Base-by-base conservation (phyloP, 1,140 invertebrate genomes). In the Scaptodrosophila lebanonensis region DNA sequence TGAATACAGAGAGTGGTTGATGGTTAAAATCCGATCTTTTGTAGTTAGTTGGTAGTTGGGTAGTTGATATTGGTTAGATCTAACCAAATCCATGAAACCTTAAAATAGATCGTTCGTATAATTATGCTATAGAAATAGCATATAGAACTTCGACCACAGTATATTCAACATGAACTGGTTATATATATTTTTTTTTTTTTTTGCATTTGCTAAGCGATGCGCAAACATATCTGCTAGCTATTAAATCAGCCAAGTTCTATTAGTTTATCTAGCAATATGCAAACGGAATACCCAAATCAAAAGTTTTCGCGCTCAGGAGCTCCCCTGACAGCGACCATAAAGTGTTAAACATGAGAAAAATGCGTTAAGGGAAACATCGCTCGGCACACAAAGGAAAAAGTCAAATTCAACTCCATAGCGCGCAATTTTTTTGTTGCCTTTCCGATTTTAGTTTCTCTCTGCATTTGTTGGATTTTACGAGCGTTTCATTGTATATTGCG, bases 261-360 rank as follows among this genome's bases (percentile, higher is more conserved):
- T 4, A 25, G 22, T 25, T 25, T 25, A 25, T 25, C 22, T 8
- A 4, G 44, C 29, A 50, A 33, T 8, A n/a, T 64, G 38, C 35
- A 32, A 54, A 16, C 27, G 35, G 48, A 69, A 49, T 38, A 69
- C 66, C 66, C 66, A 69, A 64, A 71, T 70, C 66, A 70, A 71
- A 70, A 65, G 5, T 30, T 20, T 12, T 25, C 18, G 12, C 13
- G 12, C 11, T 13, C 20, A 9, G 5, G 12, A 27, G 2, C 15
- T 9, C n/a, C 25, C 13, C 17, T 30, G 9, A 17, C 20, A 35
- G 32, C 44, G 3, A 8, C 22, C 44, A 48, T 29, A 30, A 35
- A 22, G 44, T 54, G 54, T 53, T 64, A 45, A 35, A 29, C 36
- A 57, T 7, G 16, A 30, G 40, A 48, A 65, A 65, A 40, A n/a